Evolutionary conservation across 2,888 invertebrate species (phyloP), one percentile per base, ranked within the genome.

Genomic region (Campoletis raptor): DNA sequence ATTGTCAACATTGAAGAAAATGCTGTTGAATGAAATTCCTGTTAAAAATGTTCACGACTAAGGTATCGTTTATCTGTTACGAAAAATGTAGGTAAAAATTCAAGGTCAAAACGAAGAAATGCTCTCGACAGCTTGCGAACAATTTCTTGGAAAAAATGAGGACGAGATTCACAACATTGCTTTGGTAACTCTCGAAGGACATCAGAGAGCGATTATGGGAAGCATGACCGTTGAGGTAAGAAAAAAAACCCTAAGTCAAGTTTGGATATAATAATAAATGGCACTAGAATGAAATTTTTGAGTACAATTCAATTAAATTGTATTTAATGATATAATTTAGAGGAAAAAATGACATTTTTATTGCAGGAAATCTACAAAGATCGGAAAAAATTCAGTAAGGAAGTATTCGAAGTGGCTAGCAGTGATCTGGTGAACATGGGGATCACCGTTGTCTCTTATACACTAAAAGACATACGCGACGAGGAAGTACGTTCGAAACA

Each of bases 381-480:
- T 94, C 96, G 99, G 82, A 98, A 99, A 95, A 98, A 98, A 94
- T 99, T 99, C 94, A 98, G 98, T 92, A 98, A 98, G 95, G 96
- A 97, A 94, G 98, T 99, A 4, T 99, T 98, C 92, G 98, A 99
- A 95, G 98, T 98, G 15, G 98, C 98, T 4, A 98, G 98, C 36
- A 98, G 98, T 76, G 98, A 99, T 95, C 95, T 99, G 87, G 98
- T 98, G 90, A 98, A 99, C 93, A 99, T 99, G 98, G 98, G 99
- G 67, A 98, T 99, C 91, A 98, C 98, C 10, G 98, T 99, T 0
- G 98, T 99, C 18, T 98, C 98, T 0, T 99, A 99, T 94, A 99
- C 98, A 0, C 95, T 99, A 42, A 99, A 98, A 94, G 99, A 99
- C 94, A 98, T 99, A 88, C 95, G 98, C 87, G 99, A 99, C 93